phyloP scores from a whole-genome alignment of 2,888 invertebrate species.

The Oeneis ivallda region DNA sequence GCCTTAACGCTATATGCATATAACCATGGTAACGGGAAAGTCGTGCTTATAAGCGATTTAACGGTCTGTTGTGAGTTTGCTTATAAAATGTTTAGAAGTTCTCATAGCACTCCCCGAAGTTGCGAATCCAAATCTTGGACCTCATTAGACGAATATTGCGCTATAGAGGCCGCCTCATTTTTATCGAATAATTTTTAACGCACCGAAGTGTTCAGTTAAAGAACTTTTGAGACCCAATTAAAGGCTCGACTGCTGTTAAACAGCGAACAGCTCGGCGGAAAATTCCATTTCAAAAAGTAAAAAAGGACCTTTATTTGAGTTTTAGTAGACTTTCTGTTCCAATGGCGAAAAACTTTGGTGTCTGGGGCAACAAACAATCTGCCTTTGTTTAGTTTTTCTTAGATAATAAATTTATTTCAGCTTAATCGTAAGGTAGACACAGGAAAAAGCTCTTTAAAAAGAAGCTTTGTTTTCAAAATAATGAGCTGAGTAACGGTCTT shows the following conservation, averaged over 20 bases:
- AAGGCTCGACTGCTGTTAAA: slow-evolving; percentile 67
- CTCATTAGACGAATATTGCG: too few species aligned
- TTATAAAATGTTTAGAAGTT: too few species aligned
- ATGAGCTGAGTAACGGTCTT: not conserved
- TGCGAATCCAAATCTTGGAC: too few species aligned
- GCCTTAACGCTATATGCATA: too few species aligned
- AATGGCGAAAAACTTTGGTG: slow-evolving; percentile 66
- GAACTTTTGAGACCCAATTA: slow-evolving; percentile 54
- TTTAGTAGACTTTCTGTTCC: slow-evolving; percentile 61
- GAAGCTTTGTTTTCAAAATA: slow-evolving; percentile 1
- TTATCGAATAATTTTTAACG: slow-evolving; percentile 37
- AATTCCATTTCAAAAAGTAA: slow-evolving; percentile 69
- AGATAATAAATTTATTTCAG: slow-evolving; percentile 32
- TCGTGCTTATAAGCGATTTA: too few species aligned
- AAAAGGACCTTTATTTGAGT: slow-evolving; percentile 70
- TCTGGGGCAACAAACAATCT: slow-evolving; percentile 61
- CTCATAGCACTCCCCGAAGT: too few species aligned
- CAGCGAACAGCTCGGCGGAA: slow-evolving; percentile 61
- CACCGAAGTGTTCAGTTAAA: slow-evolving; percentile 46
- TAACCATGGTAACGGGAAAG: not conserved
- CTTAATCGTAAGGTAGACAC: slow-evolving; percentile 23
- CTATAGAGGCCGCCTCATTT: not conserved
- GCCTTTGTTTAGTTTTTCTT: slow-evolving; percentile 51
- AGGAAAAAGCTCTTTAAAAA: slow-evolving; percentile 21
- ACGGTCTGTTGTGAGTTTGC: too few species aligned